Conservation (phyloP, 1,140 invertebrate species). For the Medauroidea extradentata region DNA sequence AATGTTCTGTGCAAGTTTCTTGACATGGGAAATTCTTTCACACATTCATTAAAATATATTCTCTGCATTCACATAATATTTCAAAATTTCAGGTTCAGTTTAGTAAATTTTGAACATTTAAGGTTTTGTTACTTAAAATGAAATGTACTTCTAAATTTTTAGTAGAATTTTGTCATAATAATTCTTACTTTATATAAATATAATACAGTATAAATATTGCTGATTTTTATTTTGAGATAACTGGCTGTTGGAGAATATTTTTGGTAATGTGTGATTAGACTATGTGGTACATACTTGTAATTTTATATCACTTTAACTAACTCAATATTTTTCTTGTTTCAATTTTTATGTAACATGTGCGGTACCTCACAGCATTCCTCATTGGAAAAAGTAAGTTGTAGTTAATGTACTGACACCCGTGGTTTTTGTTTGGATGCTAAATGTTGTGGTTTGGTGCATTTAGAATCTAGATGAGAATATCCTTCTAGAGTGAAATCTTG, state of each 20-base stretch:
- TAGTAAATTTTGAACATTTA: background rate
- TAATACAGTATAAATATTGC: background rate
- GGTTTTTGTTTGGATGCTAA: slow-evolving; percentile 23
- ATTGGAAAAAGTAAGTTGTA: slow-evolving; percentile 49
- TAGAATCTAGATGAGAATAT: no score
- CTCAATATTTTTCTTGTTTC: slow-evolving; percentile 50
- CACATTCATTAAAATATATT: no score
- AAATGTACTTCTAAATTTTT: background rate
- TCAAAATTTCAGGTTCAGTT: background rate
- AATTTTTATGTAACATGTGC: slow-evolving; percentile 49
- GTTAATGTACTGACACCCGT: background rate
- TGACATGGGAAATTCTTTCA: no score
- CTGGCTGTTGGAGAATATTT: no score
- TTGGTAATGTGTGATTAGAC: no score
- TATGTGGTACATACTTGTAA: background rate
- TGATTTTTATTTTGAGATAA: no score
- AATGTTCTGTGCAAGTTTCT: no score
- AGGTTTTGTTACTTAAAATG: background rate
- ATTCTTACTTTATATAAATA: background rate
- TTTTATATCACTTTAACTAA: slow-evolving; percentile 35
- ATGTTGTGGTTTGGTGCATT: background rate
- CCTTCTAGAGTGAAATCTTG: no score
- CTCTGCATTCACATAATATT: background rate
- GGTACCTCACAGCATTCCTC: slow-evolving; percentile 51
- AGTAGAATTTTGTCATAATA: no score